These are phyloP conservation scores for Chlorospingus flavigularis DNA, from an alignment of 2,797 vertebrate species.

Conservation along the genomic window DNA sequence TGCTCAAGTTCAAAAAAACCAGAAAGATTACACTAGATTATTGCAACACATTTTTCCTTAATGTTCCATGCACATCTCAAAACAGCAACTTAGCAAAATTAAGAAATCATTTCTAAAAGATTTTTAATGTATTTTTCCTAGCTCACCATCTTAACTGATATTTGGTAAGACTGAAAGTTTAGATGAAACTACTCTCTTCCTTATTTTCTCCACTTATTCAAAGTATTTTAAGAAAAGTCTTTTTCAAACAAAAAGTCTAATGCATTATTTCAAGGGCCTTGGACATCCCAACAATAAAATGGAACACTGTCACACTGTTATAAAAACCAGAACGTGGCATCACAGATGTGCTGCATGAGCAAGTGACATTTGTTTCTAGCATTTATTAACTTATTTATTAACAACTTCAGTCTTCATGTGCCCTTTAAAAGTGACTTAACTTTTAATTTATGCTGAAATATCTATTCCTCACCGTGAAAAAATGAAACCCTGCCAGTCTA, in stretches of 20 bases:
- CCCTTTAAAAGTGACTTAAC: background rate
- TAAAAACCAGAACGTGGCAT: conserved; percentile 37
- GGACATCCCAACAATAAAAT: background rate
- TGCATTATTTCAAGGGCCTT: background rate
- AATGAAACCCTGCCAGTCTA: background rate
- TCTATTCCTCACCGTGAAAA: background rate
- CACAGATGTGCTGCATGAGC: background rate
- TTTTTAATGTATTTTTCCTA: background rate
- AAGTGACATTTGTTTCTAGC: background rate
- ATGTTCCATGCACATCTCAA: background rate
- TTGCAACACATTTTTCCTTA: background rate
- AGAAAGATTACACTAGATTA: background rate
- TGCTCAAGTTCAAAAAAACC: background rate
- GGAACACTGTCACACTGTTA: background rate
- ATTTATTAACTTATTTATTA: background rate
- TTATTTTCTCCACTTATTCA: background rate
- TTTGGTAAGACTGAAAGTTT: background rate
- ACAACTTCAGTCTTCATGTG: background rate
- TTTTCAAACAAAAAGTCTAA: background rate
- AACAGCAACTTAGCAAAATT: background rate
- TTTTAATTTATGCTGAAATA: background rate
- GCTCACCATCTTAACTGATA: background rate
- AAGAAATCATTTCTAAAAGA: background rate
- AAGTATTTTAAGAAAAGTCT: background rate
- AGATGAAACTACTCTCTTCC: background rate